These are phyloP conservation scores for Lepisosteus osseus DNA, from an alignment of 2,113 vertebrate genomes.

Conservation along the genomic window DNA sequence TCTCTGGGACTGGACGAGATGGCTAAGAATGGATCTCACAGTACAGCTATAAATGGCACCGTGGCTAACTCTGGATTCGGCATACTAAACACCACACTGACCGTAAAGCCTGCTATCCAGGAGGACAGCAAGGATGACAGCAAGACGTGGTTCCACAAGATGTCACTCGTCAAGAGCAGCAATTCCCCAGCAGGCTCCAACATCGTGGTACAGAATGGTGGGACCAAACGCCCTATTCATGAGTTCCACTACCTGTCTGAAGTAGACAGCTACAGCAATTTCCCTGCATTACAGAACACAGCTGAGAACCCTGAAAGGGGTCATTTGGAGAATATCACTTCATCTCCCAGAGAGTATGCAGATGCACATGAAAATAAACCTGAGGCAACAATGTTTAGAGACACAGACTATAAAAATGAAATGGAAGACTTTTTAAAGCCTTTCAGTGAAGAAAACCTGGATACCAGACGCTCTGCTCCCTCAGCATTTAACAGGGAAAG, in stretches of 20 bases:
- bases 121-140: slow-evolving; percentile 33
- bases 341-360: no score
- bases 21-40: no score
- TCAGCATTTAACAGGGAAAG: slow-evolving; percentile 23
- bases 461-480: slow-evolving; percentile 7
- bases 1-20: no score
- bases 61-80: slow-evolving; percentile 44
- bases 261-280: neutral
- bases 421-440: no score
- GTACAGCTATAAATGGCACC: slow-evolving; percentile 4
- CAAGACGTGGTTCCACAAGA: slow-evolving; percentile 59
- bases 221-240: neutral
- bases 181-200: neutral
- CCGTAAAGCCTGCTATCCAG: slow-evolving; percentile 28
- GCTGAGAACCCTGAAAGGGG: slow-evolving; percentile 32
- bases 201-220: slow-evolving; percentile 11
- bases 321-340: slow-evolving; percentile 23
- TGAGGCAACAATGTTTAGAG: no score
- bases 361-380: no score
- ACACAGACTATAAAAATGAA: no score
- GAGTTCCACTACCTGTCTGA: slow-evolving; percentile 7
- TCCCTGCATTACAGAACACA: neutral
- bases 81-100: slow-evolving; percentile 58
- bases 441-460: slow-evolving; percentile 22
- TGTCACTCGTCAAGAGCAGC: slow-evolving; percentile 55